phyloP scores from a whole-genome alignment of 1,140 invertebrate species.

The Dendroctonus ponderosae region DNA sequence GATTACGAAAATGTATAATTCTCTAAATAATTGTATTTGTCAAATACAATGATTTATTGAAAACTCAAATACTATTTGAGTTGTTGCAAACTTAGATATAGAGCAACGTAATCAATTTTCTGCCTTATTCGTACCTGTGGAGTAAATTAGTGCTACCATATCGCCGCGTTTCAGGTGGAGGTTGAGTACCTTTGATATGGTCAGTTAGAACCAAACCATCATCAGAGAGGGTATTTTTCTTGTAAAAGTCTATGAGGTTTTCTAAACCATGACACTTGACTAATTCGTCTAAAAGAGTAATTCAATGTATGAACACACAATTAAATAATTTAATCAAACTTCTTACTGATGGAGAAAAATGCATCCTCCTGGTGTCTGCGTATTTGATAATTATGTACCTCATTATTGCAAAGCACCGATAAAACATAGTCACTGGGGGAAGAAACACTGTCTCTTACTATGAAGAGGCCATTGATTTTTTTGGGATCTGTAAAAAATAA shows the following conservation, averaged over 20 bases:
- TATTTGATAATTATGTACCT: slow-evolving; percentile 85
- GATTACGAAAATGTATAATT: too few species aligned
- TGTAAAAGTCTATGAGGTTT: slow-evolving; percentile 80
- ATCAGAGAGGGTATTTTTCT: slow-evolving; percentile 59
- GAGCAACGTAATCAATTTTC: too few species aligned
- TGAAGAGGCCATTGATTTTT: slow-evolving; percentile 73
- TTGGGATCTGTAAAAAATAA: slow-evolving; percentile 51
- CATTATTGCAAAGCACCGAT: slow-evolving; percentile 72
- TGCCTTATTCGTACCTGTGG: slow-evolving; percentile 54
- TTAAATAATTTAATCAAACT: slow-evolving; percentile 11
- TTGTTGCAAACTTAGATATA: too few species aligned
- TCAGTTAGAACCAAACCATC: slow-evolving; percentile 55
- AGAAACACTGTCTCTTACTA: slow-evolving; percentile 86
- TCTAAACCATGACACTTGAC: slow-evolving; percentile 84
- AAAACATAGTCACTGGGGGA: slow-evolving; percentile 87
- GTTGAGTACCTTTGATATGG: slow-evolving; percentile 65
- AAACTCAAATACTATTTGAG: too few species aligned
- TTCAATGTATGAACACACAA: too few species aligned
- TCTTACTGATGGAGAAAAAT: slow-evolving; percentile 76
- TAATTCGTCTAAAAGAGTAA: slow-evolving; percentile 63
- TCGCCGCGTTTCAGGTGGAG: slow-evolving; percentile 76
- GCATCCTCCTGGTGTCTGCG: slow-evolving; percentile 81
- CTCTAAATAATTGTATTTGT: too few species aligned
- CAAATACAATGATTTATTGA: too few species aligned
- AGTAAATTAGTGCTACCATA: slow-evolving; percentile 83